These are phyloP conservation scores for Argyra leucocephala DNA, from an alignment of 2,888 invertebrate species.

Conservation along the genomic window DNA sequence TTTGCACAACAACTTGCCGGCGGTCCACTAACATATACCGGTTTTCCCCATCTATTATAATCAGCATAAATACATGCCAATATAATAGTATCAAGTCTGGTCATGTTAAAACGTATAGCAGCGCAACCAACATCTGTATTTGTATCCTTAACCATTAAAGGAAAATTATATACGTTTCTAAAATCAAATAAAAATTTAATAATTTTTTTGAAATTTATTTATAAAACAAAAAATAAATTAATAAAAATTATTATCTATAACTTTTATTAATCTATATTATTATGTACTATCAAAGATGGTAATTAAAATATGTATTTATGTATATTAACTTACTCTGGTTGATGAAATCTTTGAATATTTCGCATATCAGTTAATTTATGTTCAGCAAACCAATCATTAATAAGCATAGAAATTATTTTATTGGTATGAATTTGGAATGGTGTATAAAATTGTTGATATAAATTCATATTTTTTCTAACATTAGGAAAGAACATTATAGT, in stretches of 20 bases:
- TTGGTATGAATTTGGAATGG: too few relatives aligned
- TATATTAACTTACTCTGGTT: background rate
- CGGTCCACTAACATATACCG: background rate
- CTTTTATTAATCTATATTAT: too few relatives aligned
- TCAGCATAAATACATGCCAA: constrained; percentile 14
- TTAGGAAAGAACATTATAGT: constrained; percentile 10
- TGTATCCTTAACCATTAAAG: constrained; percentile 20
- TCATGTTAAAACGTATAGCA: constrained; percentile 8
- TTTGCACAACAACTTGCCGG: constrained; percentile 20
- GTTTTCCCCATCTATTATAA: background rate
- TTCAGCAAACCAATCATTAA: constrained; percentile 19
- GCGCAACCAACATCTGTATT: constrained; percentile 21
- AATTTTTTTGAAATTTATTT: too few relatives aligned
- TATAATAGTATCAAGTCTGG: constrained; percentile 4
- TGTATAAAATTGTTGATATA: too few relatives aligned
- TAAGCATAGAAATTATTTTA: too few relatives aligned
- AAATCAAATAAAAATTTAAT: too few relatives aligned
- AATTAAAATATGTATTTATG: too few relatives aligned
- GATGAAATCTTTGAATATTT: constrained; percentile 7
- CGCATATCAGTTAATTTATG: constrained; percentile 14
- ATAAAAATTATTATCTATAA: too few relatives aligned
- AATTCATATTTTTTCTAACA: constrained; percentile 18
- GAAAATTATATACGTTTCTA: constrained; percentile 19
- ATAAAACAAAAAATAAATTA: too few relatives aligned
- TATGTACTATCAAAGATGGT: too few relatives aligned